These are phyloP conservation scores for Apteryx mantelli DNA, from an alignment of 2,113 vertebrate species.

Conservation along the genomic window DNA sequence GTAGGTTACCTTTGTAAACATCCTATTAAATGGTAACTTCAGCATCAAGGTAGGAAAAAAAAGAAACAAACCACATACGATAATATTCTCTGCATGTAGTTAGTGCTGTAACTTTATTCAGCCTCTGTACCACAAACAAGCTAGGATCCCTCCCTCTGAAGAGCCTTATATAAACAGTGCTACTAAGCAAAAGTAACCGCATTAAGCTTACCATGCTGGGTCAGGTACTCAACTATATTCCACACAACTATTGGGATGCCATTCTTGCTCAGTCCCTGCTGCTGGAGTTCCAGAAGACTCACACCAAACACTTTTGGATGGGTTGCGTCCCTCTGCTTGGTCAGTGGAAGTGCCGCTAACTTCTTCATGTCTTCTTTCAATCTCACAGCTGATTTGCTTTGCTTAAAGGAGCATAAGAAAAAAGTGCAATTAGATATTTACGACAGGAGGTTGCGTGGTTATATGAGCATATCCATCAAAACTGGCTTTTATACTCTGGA, in stretches of 20 bases:
- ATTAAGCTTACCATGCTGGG: constrained; percentile 79
- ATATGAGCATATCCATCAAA: neutral
- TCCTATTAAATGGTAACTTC: neutral
- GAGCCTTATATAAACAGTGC: neutral
- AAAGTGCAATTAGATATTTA: constrained; percentile 67
- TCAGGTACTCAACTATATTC: constrained; percentile 86
- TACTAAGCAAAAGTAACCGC: neutral
- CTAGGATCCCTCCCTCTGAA: neutral
- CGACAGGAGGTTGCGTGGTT: constrained; percentile 21
- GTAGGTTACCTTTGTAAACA: neutral
- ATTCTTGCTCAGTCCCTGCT: constrained; percentile 79
- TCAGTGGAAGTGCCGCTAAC: constrained; percentile 81
- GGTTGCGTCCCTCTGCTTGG: constrained; percentile 51
- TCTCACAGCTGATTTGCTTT: constrained; percentile 84
- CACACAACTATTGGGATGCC: constrained; percentile 84
- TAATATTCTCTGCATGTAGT: neutral
- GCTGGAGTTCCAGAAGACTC: constrained; percentile 80
- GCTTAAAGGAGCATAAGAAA: constrained; percentile 81
- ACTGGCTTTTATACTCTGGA: neutral
- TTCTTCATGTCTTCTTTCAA: constrained; percentile 93
- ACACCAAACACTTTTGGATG: constrained; percentile 81
- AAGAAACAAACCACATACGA: neutral
- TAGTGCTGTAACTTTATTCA: neutral
- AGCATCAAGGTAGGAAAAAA: neutral
- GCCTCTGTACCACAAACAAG: neutral